These are phyloP conservation scores for Sinocyclocheilus grahami DNA, from an alignment of 2,113 vertebrate species.

Conservation along the genomic window DNA sequence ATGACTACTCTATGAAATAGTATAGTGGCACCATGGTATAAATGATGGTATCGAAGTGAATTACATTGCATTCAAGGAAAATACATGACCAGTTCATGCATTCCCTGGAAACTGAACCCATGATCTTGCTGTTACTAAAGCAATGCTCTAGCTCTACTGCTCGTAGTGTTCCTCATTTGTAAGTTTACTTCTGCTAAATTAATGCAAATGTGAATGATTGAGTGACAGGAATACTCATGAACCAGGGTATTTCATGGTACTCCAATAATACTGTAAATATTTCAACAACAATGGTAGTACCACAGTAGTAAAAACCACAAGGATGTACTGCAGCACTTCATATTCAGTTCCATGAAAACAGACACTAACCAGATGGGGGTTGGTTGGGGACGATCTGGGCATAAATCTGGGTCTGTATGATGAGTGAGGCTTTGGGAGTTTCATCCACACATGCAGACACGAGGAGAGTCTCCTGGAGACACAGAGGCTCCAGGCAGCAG, in stretches of 20 bases:
- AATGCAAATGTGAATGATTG: neutral
- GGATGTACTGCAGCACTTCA: neutral
- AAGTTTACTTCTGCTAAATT: neutral
- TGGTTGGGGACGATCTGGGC: constrained; percentile 72
- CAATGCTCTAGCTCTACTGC: neutral
- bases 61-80: neutral
- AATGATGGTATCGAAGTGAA: neutral
- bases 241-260: neutral
- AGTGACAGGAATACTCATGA: neutral
- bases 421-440: constrained; percentile 71
- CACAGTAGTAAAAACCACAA: neutral
- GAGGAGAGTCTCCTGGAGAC: constrained; percentile 80
- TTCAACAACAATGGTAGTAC: neutral
- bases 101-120: neutral
- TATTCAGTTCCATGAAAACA: neutral
- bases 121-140: neutral
- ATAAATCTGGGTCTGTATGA: constrained; percentile 85
- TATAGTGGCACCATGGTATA: neutral
- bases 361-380: constrained; percentile 75
- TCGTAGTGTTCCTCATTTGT: neutral
- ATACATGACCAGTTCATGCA: neutral
- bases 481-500: constrained; percentile 76
- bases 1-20: neutral
- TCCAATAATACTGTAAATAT: neutral
- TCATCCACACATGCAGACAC: constrained; percentile 79